Evolutionary conservation across 2,888 invertebrate species (phyloP).

Genomic region (Melolontha melolontha): DNA sequence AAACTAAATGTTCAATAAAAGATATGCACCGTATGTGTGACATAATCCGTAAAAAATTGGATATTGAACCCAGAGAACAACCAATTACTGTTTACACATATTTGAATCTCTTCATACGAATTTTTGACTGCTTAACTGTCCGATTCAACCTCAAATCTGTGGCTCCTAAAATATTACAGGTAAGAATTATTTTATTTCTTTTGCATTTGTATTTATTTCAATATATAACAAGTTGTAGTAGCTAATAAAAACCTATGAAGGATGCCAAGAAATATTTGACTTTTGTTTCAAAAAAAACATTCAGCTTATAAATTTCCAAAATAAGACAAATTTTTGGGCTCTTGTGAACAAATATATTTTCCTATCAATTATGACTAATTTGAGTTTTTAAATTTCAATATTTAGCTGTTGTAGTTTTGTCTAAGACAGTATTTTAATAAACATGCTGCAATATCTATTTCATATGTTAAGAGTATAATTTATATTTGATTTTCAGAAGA

Average conservation of each 20-base stretch:
- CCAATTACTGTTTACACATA: slow-evolving; percentile 77
- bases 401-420: too few species aligned
- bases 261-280: too few species aligned
- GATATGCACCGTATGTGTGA: slow-evolving; percentile 90
- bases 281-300: too few species aligned
- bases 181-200: slow-evolving; percentile 52
- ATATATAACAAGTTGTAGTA: background rate
- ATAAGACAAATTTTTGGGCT: too few species aligned
- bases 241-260: too few species aligned
- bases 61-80: slow-evolving; percentile 70
- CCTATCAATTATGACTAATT: too few species aligned
- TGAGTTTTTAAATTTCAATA: too few species aligned
- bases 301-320: too few species aligned
- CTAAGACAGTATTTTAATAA: too few species aligned
- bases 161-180: slow-evolving; percentile 68
- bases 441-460: too few species aligned
- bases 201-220: background rate
- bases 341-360: too few species aligned
- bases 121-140: slow-evolving; percentile 71
- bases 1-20: slow-evolving; percentile 86
- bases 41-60: slow-evolving; percentile 83
- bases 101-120: slow-evolving; percentile 74
- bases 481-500: slow-evolving; percentile 64
- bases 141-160: slow-evolving; percentile 69
- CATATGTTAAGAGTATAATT: too few species aligned